A percentile compares a stretch with the other conserved stretches of the same genome.
Conservation (phyloP, 2,888 invertebrate species). For the Plutella xylostella region DNA sequence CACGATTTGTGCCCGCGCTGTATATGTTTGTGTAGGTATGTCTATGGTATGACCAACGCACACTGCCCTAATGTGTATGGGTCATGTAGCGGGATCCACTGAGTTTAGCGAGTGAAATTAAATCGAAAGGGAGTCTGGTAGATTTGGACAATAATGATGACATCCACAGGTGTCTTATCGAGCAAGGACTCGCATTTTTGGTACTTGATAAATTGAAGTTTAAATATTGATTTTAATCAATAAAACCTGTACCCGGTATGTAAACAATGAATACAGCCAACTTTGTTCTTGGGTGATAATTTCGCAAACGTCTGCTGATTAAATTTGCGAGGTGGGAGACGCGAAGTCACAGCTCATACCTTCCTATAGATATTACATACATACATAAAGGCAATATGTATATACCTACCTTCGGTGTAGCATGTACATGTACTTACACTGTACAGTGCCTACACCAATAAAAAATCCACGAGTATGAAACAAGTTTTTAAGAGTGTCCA, state of each 20-base stretch:
- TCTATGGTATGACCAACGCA: conserved; percentile 52
- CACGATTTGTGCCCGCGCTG: conserved; percentile 62
- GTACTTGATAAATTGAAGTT: neutral
- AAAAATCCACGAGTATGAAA: too few species aligned
- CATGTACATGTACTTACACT: too few species aligned
- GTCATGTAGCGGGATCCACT: conserved; percentile 66
- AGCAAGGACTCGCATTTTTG: neutral
- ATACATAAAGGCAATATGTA: too few species aligned
- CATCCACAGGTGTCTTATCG: neutral
- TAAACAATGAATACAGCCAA: conserved; percentile 27
- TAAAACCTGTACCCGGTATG: conserved; percentile 20
- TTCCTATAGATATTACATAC: too few species aligned
- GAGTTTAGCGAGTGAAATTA: conserved; percentile 69
- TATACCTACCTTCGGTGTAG: too few species aligned
- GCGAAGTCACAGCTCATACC: too few species aligned
- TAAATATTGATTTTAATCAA: conserved; percentile 1
- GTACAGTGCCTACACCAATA: too few species aligned
- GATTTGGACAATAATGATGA: conserved; percentile 29
- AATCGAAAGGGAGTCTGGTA: conserved; percentile 67
- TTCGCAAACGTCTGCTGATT: conserved; percentile 16
- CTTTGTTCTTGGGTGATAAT: conserved; percentile 32
- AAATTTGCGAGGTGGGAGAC: conserved; percentile 8
- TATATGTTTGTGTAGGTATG: conserved; percentile 41
- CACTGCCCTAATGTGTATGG: conserved; percentile 69
- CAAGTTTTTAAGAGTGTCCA: too few species aligned